Base-by-base conservation (phyloP, 2,113 vertebrate genomes). In the Phaetusa simplex region DNA sequence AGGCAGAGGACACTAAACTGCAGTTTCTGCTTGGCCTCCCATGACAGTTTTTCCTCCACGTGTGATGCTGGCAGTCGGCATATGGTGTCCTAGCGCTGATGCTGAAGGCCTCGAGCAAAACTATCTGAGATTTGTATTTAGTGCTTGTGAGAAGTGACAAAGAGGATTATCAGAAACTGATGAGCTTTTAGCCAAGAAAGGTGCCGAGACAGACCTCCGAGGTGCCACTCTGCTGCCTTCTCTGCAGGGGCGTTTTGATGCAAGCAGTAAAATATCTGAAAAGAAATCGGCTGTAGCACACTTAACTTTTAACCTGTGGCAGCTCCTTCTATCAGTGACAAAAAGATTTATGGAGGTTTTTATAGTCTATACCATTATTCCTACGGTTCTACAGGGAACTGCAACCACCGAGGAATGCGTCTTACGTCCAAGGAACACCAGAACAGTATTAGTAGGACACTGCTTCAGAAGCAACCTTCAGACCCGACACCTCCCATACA, bases 51-150 rank as follows among this genome's bases (percentile, higher is more conserved):
- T 92, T 66, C 64, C 42, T 32, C 79, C 42, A 19, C 0, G 2
- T 53, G 17, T 4, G 24, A 64, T 50, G 32, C 59, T 58, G 22
- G 42, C 55, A 73, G n/a, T 62, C 21, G 0, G 1, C 2, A 0
- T 26, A 20, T 7, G 4, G 26, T n/a, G 32, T 42, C 29, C 50
- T 38, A 11, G 42, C 6, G 4, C 27, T 34, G 58, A 65, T 32
- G 34, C 70, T 64, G 62, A 86, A 83, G 92, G 82, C 89, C 85
- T 77, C 36, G 27, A 77, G 79, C 74, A 70, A 73, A 90, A 81
- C 55, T 26, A 8, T 34, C 21, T 4, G 4, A 12, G 4, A 14
- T 82, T 73, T 81, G 29, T 30, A 66, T 70, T 65, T 61, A 53
- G 20, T 36, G 34, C 38, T 82, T 73, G 21, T 65, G 36, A 88